Conservation (phyloP, 2,797 vertebrate genomes). For the Lemur catta region DNA sequence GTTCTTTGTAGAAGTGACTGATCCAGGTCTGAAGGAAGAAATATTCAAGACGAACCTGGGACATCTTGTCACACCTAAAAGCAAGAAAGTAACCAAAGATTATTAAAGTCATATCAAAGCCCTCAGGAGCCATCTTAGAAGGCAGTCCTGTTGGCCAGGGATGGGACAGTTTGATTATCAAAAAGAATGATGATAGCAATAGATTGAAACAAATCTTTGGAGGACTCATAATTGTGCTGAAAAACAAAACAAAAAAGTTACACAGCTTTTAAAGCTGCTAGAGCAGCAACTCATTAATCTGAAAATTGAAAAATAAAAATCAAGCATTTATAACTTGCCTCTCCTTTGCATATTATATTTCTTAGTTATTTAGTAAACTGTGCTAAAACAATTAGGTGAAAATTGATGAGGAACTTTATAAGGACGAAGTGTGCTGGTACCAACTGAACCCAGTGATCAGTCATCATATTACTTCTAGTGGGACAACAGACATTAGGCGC, state of each 20-base stretch:
- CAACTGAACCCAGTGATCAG: neutral
- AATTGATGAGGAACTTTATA: neutral
- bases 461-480: fast-evolving
- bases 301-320: neutral
- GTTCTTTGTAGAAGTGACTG: neutral
- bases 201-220: neutral
- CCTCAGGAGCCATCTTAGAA: neutral
- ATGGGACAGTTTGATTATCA: neutral
- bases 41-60: neutral
- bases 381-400: neutral
- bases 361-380: neutral
- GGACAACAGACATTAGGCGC: neutral
- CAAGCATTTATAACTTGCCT: neutral
- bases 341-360: neutral
- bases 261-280: neutral
- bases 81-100: neutral
- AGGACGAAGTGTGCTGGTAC: neutral
- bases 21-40: neutral
- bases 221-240: neutral
- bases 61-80: neutral
- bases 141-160: neutral
- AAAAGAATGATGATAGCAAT: neutral
- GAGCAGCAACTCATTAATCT: neutral
- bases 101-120: neutral
- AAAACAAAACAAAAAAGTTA: neutral